phyloP scores from a whole-genome alignment of 1,140 invertebrate species.

The Pseudobourletiella spinata region DNA sequence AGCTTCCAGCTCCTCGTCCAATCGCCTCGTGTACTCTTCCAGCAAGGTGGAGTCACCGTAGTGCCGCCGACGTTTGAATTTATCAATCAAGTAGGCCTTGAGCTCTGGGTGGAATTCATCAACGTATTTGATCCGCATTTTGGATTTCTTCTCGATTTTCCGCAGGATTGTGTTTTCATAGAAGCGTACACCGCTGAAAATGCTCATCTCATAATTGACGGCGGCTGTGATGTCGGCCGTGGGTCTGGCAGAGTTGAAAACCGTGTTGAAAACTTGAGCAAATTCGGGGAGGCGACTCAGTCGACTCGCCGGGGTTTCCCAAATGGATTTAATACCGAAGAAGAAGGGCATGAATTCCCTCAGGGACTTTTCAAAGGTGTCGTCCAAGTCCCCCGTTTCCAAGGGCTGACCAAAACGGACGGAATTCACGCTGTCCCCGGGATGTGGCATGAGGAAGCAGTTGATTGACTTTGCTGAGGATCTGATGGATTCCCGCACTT shows the following conservation, averaged over 20 bases:
- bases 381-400: background rate
- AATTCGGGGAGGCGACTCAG: background rate
- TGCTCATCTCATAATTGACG: background rate
- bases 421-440: conserved; percentile 1
- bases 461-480: conserved; percentile 13
- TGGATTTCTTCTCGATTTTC: background rate
- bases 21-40: background rate
- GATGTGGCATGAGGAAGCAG: conserved; percentile 22
- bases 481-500: conserved; percentile 7
- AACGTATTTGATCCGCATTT: background rate
- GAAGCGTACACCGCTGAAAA: background rate
- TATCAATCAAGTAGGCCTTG: background rate
- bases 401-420: too few relatives aligned
- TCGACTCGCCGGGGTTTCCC: background rate
- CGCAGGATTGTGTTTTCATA: background rate
- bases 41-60: background rate
- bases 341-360: background rate
- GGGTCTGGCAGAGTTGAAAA: background rate
- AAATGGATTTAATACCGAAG: background rate
- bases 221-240: background rate
- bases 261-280: background rate
- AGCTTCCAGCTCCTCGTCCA: background rate
- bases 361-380: background rate
- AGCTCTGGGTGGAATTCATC: background rate
- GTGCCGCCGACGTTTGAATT: background rate